Evolutionary conservation across 2,113 vertebrate genomes (phyloP).

Genomic region (Echinops telfairi): DNA sequence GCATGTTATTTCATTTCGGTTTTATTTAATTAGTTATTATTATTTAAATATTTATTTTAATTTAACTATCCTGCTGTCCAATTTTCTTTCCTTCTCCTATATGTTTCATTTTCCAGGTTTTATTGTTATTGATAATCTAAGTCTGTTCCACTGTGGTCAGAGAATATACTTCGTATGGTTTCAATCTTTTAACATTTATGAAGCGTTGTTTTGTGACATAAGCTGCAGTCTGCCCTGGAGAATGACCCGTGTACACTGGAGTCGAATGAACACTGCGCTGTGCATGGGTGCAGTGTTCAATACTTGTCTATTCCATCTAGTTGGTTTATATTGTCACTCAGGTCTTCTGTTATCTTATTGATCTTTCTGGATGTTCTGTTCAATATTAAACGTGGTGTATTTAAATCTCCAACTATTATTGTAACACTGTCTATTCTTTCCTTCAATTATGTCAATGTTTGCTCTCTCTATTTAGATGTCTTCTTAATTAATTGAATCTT

Average conservation of each 20-base stretch:
- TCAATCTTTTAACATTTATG: not conserved
- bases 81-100: no score
- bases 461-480: not conserved
- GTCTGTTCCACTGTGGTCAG: not conserved
- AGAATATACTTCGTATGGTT: not conserved
- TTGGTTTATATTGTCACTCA: not conserved
- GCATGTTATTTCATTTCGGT: not conserved
- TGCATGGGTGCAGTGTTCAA: not conserved
- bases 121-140: no score
- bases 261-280: not conserved
- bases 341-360: not conserved
- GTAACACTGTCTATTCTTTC: not conserved
- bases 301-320: not conserved
- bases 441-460: not conserved
- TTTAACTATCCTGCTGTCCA: no score
- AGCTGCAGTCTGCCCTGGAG: not conserved
- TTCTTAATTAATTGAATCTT: not conserved
- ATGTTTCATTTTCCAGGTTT: not conserved
- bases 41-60: no score
- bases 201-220: not conserved
- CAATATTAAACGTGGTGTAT: not conserved
- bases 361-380: not conserved
- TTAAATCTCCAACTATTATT: not conserved
- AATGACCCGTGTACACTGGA: not conserved
- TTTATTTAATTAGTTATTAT: no score